Percentiles rank a stretch among this genome's conserved stretches.
These are phyloP conservation scores for Quadriops clusia DNA, from an alignment of 2,888 invertebrate genomes.

Conservation along the genomic window DNA sequence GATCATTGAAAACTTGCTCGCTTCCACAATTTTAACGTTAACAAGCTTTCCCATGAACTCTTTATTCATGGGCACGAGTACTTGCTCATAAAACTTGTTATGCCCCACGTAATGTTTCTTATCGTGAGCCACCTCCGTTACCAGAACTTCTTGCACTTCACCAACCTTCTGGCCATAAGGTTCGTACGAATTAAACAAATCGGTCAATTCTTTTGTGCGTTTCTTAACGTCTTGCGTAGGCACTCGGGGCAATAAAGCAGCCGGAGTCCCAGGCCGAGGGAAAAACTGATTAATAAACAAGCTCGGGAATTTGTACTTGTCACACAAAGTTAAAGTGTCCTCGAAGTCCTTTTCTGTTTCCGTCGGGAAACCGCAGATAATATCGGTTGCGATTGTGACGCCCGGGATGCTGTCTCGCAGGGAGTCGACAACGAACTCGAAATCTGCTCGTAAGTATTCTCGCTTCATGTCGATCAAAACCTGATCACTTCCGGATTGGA, in stretches of 20 bases:
- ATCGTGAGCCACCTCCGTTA: conserved; percentile 90
- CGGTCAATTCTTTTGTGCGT: conserved; percentile 77
- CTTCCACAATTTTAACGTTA: conserved; percentile 57
- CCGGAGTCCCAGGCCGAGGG: conserved; percentile 91
- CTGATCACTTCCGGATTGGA: conserved; percentile 93
- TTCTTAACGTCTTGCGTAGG: conserved; percentile 80
- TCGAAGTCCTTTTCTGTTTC: conserved; percentile 86
- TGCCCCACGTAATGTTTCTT: conserved; percentile 85
- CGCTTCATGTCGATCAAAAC: conserved; percentile 93
- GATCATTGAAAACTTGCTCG: conserved; percentile 68
- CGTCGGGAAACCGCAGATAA: conserved; percentile 97
- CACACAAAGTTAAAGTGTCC: conserved; percentile 73
- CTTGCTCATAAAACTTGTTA: conserved; percentile 91
- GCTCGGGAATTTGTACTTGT: conserved; percentile 79
- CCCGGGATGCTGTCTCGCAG: conserved; percentile 73
- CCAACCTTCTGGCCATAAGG: conserved; percentile 66
- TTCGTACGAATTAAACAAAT: conserved; percentile 80
- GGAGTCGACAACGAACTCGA: conserved; percentile 78
- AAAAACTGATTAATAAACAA: conserved; percentile 98
- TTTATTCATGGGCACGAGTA: conserved; percentile 67
- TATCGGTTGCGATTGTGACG: conserved; percentile 91
- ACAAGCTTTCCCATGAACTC: conserved; percentile 74
- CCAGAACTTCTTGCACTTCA: conserved; percentile 62
- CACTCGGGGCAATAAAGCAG: conserved; percentile 76
- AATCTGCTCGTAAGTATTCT: conserved; percentile 84